phyloP scores from a whole-genome alignment of 2,113 vertebrate genomes.

The Pimephales promelas region DNA sequence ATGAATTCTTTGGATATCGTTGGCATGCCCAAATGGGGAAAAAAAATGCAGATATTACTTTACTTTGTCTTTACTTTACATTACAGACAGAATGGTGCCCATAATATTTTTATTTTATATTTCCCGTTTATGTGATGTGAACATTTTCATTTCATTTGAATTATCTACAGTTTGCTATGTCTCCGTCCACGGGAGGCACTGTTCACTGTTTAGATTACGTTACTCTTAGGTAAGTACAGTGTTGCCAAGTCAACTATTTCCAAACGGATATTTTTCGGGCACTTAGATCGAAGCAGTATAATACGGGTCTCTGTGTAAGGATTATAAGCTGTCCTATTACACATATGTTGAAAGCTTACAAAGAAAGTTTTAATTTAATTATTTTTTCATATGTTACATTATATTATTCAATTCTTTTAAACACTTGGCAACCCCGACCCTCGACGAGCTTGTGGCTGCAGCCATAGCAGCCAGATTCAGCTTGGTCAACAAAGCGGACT shows the following conservation, averaged over 20 bases:
- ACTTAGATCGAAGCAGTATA: background rate
- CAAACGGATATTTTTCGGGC: background rate
- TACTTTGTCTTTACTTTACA: no score
- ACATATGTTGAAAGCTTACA: no score
- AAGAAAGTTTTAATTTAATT: background rate
- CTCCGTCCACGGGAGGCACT: conserved; percentile 14
- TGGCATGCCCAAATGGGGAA: background rate
- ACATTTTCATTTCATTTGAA: no score
- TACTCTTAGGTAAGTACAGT: background rate
- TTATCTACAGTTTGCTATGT: background rate
- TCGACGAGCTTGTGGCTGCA: conserved; percentile 39
- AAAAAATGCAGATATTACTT: no score
- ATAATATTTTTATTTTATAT: background rate
- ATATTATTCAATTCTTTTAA: background rate
- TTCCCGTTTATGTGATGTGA: background rate
- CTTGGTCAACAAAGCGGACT: conserved; percentile 49
- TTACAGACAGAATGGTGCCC: no score
- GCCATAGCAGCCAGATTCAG: conserved; percentile 57
- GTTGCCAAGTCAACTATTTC: background rate
- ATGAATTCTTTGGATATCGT: background rate
- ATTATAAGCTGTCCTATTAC: background rate
- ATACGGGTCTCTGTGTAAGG: background rate
- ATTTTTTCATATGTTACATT: background rate
- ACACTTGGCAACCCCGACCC: conserved; percentile 10
- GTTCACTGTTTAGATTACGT: background rate